Evolutionary conservation across 2,797 vertebrate genomes (phyloP), one percentile per base, ranked within the genome.

Genomic region (Eremophila alpestris): DNA sequence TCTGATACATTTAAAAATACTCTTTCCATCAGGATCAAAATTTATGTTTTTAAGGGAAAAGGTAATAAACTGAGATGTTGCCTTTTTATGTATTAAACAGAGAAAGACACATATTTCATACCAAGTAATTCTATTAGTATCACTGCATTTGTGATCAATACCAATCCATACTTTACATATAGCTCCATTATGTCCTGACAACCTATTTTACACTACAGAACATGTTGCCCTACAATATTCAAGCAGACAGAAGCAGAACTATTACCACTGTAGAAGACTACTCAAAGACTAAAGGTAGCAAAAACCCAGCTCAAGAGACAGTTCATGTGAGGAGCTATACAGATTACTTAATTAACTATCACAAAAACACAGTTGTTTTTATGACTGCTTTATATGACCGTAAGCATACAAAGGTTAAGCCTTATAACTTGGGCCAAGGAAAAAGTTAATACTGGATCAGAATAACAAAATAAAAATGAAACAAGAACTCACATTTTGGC

Each of bases 1-100:
- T 65, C n/a, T 58, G 60, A 48, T 63, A 63, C 24, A 75, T 83
- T 94, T 86, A 70, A 82, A 87, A 30, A 48, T 73, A 79, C 34
- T 80, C 41, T 87, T 87, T 77, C 52, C 14, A 56, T 58, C 62
- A 78, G 76, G 75, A 95, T 82, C 49, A 95, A 87, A 69, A 95
- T 92, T 76, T 81, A 95, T 29, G 46, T 18, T 60, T 76, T 78
- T 49, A 60, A 48, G 45, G 62, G 82, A 69, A 89, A 76, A 89
- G 15, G 29, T 83, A 76, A 68, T 83, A 87, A 94, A 96, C 46
- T 71, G 71, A 87, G 59, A 49, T 62, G 43, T 36, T 60, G 52
- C 32, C 22, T 69, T 87, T 78, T 69, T 77, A 63, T 23, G 40
- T 46, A 51, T 22, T 65, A 64, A 76, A 78, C 46, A 88, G 74